Conservation (phyloP, 2,888 invertebrate species). For the Pteria penguin region DNA sequence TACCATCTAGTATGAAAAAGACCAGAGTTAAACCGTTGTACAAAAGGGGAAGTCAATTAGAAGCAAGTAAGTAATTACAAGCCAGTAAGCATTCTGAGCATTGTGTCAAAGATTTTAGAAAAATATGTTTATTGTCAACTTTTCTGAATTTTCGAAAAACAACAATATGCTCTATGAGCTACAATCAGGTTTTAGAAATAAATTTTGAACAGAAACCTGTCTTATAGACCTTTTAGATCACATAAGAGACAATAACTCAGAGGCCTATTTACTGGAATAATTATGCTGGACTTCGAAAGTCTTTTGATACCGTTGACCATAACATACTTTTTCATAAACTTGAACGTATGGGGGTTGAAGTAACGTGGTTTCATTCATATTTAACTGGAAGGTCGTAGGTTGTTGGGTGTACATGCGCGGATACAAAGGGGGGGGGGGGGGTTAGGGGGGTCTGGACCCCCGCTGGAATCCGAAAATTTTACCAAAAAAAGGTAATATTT, state of each 20-base stretch:
- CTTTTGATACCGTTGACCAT: conserved; percentile 9
- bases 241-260: not conserved
- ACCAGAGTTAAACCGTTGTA: conserved; percentile 40
- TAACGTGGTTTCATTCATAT: not conserved
- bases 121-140: conserved; percentile 2
- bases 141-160: not conserved
- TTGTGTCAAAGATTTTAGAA: conserved; percentile 44
- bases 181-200: conserved; percentile 16
- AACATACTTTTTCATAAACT: not conserved
- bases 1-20: conserved; percentile 38
- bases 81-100: conserved; percentile 46
- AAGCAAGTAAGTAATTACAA: conserved; percentile 45
- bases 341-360: not conserved
- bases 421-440: no score
- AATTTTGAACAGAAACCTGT: not conserved
- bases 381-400: not conserved
- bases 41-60: conserved; percentile 40
- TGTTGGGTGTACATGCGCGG: no score
- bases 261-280: not conserved
- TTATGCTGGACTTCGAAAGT: not conserved
- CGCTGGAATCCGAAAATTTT: no score
- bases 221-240: not conserved
- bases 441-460: no score
- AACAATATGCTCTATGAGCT: not conserved
- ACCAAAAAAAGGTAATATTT: no score